Evolutionary conservation across 2,888 invertebrate species (phyloP).

Genomic region (Sarcophaga subvicina): DNA sequence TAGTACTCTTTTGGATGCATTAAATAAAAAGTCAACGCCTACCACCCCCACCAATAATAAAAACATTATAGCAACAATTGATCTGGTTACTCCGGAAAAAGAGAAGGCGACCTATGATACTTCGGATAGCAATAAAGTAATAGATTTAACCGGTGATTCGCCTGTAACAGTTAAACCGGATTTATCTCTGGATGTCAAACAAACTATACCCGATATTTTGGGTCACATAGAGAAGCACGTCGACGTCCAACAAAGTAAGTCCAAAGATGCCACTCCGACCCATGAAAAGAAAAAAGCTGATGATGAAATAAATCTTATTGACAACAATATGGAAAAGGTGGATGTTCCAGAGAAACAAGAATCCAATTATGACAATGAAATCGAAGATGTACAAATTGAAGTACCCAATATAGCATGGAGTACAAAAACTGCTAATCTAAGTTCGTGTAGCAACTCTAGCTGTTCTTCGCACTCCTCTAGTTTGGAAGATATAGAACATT

Average conservation of each 20-base stretch:
- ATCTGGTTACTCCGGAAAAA: constrained; percentile 80
- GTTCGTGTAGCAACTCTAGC: constrained; percentile 75
- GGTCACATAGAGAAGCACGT: constrained; percentile 76
- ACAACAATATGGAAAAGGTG: constrained; percentile 77
- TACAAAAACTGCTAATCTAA: constrained; percentile 83
- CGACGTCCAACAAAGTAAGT: constrained; percentile 35
- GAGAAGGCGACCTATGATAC: constrained; percentile 64
- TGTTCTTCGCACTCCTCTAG: constrained; percentile 82
- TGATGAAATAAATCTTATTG: constrained; percentile 73
- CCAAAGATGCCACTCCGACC: constrained; percentile 45
- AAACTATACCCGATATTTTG: constrained; percentile 80
- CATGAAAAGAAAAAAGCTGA: constrained; percentile 73
- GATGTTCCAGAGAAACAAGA: constrained; percentile 78
- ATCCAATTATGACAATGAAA: constrained; percentile 74
- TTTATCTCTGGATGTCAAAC: constrained; percentile 79
- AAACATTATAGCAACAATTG: constrained; percentile 79
- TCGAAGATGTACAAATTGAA: constrained; percentile 83
- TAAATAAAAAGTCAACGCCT: constrained; percentile 73
- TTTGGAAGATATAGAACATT: constrained; percentile 81
- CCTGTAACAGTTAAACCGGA: constrained; percentile 76
- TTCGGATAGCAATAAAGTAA: constrained; percentile 78
- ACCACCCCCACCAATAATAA: constrained; percentile 76
- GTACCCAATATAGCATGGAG: constrained; percentile 84
- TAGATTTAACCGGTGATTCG: constrained; percentile 74
- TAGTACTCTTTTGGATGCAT: constrained; percentile 78